Evolutionary conservation across 2,888 invertebrate genomes (phyloP).

Genomic region (Alitta virens): DNA sequence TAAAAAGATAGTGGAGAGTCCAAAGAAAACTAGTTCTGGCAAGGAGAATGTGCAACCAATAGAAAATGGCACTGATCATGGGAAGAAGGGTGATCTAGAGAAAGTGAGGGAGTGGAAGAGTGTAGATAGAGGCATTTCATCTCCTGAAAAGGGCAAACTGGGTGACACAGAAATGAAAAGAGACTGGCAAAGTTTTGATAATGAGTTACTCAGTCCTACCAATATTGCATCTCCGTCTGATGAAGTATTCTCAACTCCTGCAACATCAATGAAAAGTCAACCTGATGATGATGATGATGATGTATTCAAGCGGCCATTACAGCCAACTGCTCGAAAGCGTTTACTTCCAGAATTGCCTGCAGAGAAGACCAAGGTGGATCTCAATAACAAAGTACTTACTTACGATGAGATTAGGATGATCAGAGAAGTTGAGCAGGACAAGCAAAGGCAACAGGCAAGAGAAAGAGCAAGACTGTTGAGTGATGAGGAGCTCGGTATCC

Average conservation of each 20-base stretch:
- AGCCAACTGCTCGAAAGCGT: not conserved
- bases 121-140: not conserved
- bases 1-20: not conserved
- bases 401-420: not conserved
- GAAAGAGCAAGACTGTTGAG: slow-evolving; percentile 69
- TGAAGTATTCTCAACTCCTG: slow-evolving; percentile 42
- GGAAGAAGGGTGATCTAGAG: slow-evolving; percentile 12
- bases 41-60: not conserved
- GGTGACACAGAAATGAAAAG: slow-evolving; percentile 9
- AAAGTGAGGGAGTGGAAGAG: slow-evolving; percentile 33
- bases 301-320: not conserved
- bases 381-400: not conserved
- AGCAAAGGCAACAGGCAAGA: slow-evolving; percentile 63
- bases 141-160: not conserved
- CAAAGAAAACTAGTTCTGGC: slow-evolving; percentile 1
- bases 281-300: not conserved
- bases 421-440: slow-evolving; percentile 30
- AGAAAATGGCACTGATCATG: not conserved
- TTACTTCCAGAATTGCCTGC: not conserved
- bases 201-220: slow-evolving; percentile 20
- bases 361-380: slow-evolving; percentile 4
- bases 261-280: slow-evolving; percentile 37
- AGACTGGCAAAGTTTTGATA: slow-evolving; percentile 17
- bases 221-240: slow-evolving; percentile 17
- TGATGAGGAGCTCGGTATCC: slow-evolving; percentile 69